Base-by-base conservation (phyloP, 2,888 invertebrate species). In the Argyresthia goedartella region DNA sequence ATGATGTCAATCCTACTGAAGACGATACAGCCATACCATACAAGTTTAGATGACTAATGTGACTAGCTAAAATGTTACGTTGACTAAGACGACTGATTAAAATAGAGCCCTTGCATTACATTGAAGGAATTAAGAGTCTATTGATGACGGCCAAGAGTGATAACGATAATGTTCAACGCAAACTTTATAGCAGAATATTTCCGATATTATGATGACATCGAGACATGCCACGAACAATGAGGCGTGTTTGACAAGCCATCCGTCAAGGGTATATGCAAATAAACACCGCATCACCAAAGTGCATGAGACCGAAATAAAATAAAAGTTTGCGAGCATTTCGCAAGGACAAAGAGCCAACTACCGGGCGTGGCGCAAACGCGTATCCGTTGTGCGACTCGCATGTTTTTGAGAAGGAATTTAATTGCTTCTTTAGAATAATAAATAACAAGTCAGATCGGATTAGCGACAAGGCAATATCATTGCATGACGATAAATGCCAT, bases 231-330 rank as follows among this genome's bases (percentile, higher is more conserved):
- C 54, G 62, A 66, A 72, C 68, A 71, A 75, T 71, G 67, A 62
- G 61, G 66, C 64, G 66, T 66, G 66, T 67, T 66, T 73, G 71
- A 70, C 71, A 69, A 70, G 63, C 62, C 68, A 69, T 65, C 66
- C 62, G 67, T 67, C 73, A 76, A 78, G 72, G 75, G 69, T 71
- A 71, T 74, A 80, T 78, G 78, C 69, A 81, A 79, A 81, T 80
- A 69, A 59, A 61, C 65, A 65, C 69, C 74, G 73, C 68, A 61
- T 72, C 73, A 68, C 72, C 73, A 67, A 72, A 74, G 68, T 66
- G 66, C 66, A 73, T 66, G 48, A 60, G 61, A 60, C 64, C 54
- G 61, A 57, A 62, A 69, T 69, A 69, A 73, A 76, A 74, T 76
- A 74, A 65, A 69, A 65, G 46, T 49, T 71, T 69, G 66, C 59